phyloP scores from a whole-genome alignment of 2,888 invertebrate genomes.

The Lymantria monacha region DNA sequence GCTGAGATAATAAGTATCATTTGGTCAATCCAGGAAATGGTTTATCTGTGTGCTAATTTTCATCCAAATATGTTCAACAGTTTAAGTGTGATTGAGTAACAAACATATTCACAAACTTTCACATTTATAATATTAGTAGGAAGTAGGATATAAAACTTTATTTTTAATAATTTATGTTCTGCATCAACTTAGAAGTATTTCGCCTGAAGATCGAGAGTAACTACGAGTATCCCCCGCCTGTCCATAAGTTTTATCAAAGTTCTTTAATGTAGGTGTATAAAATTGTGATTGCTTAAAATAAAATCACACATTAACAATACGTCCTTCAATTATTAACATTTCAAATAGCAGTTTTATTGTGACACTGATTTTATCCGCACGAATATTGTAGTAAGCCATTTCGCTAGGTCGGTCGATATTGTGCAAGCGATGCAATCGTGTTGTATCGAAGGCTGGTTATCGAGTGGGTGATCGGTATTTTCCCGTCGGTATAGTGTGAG shows the following conservation, averaged over 20 bases:
- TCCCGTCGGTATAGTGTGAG: constrained; percentile 62
- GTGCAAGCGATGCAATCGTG: constrained; percentile 52
- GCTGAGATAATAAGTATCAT: too few relatives aligned
- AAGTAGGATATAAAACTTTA: too few relatives aligned
- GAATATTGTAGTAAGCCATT: constrained; percentile 45
- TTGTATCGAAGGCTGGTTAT: constrained; percentile 57
- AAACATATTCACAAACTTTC: too few relatives aligned
- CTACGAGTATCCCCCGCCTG: too few relatives aligned
- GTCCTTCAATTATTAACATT: constrained; percentile 17
- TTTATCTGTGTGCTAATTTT: too few relatives aligned
- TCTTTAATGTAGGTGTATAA: background rate
- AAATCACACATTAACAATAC: constrained; percentile 9
- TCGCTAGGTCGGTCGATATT: constrained; percentile 43
- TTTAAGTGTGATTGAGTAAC: too few relatives aligned
- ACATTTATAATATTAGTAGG: too few relatives aligned
- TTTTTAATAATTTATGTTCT: too few relatives aligned
- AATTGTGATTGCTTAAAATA: background rate
- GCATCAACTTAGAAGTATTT: too few relatives aligned
- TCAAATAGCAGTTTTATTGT: constrained; percentile 29
- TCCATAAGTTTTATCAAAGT: background rate
- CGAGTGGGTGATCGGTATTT: constrained; percentile 64
- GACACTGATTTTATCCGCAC: constrained; percentile 37
- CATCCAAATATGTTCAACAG: too few relatives aligned
- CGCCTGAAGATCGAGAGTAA: too few relatives aligned
- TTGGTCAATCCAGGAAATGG: too few relatives aligned